phyloP scores from a whole-genome alignment of 64 coral and sea anemone genomes.

The Orbicella faveolata region DNA sequence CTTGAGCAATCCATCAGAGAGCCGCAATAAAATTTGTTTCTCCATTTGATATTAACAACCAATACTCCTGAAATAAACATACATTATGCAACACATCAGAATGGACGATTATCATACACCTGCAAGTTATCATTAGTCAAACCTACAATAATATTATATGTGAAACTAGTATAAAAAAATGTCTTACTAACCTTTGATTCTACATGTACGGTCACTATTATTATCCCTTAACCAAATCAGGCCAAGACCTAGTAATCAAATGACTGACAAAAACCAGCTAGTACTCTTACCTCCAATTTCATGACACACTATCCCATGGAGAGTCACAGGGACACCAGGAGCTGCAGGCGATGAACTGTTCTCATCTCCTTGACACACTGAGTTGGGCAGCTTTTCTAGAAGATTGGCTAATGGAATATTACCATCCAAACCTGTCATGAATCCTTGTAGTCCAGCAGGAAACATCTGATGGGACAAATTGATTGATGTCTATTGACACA shows the following conservation, averaged over 20 bases:
- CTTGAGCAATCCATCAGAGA: constrained; percentile 85
- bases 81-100: neutral
- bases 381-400: constrained; percentile 46
- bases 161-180: too few species aligned
- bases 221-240: too few species aligned
- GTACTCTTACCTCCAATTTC: constrained; percentile 28
- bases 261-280: too few species aligned
- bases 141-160: too few species aligned
- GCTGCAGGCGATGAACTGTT: constrained; percentile 17
- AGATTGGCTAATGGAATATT: constrained; percentile 34
- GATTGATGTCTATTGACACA: neutral
- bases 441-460: constrained; percentile 17
- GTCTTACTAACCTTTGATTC: too few species aligned
- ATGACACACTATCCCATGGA: constrained; percentile 62
- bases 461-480: neutral
- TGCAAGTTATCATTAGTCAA: too few species aligned
- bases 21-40: constrained; percentile 89
- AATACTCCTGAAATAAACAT: constrained; percentile 65
- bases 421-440: constrained; percentile 37
- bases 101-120: too few species aligned
- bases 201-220: too few species aligned
- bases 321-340: constrained; percentile 59
- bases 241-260: too few species aligned
- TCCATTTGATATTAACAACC: constrained; percentile 96
- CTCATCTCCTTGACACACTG: constrained; percentile 32